A percentile compares a stretch with the other conserved stretches of the same genome.
These are phyloP conservation scores for Pomacea maculata DNA, from an alignment of 1,140 invertebrate species.

Conservation along the genomic window DNA sequence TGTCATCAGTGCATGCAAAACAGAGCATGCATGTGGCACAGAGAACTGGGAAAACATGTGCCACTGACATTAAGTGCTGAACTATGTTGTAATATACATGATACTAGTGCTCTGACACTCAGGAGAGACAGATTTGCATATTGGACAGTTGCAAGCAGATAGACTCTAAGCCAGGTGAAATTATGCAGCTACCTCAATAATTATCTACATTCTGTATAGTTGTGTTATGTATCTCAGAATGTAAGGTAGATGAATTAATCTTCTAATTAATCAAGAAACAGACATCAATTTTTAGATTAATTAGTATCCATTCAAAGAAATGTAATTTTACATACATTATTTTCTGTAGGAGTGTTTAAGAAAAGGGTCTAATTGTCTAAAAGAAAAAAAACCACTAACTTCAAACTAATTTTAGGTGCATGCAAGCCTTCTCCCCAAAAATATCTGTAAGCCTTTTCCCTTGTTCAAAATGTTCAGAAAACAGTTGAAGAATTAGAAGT, in stretches of 20 bases:
- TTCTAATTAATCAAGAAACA: background rate
- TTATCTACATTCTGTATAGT: no score
- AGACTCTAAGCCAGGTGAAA: background rate
- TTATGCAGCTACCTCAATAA: background rate
- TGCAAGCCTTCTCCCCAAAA: no score
- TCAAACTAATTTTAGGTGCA: background rate
- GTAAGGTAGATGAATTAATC: background rate
- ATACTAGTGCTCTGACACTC: background rate
- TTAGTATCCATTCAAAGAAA: no score
- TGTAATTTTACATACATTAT: background rate
- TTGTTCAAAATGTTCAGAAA: background rate
- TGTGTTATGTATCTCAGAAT: background rate
- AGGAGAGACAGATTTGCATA: background rate
- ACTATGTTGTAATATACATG: background rate
- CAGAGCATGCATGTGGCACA: background rate
- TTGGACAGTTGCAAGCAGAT: background rate
- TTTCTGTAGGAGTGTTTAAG: background rate
- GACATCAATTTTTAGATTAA: background rate
- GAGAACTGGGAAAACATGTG: background rate
- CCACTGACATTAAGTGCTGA: background rate
- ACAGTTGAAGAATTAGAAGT: background rate
- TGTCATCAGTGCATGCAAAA: background rate
- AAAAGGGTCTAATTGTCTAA: background rate
- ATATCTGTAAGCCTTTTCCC: background rate
- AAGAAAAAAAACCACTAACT: background rate